A percentile compares a stretch with the other conserved stretches of the same genome.
Conservation (phyloP, 2,888 invertebrate genomes). For the Drosophila mimetica region DNA sequence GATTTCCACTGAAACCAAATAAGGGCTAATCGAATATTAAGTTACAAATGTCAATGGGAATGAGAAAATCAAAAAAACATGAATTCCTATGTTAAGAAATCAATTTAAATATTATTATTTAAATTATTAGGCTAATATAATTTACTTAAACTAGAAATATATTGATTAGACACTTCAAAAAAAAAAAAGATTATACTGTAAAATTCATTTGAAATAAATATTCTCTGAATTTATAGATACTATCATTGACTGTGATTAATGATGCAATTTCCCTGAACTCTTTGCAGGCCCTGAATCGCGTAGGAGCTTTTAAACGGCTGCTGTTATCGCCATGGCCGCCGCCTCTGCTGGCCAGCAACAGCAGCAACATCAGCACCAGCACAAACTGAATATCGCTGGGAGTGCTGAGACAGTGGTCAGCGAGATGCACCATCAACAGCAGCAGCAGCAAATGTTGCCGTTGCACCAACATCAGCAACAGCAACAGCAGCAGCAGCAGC, state of each 20-base stretch:
- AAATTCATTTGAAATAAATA: neutral
- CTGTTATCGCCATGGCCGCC: slow-evolving; percentile 83
- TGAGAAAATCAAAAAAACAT: too few species aligned
- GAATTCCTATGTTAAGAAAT: too few species aligned
- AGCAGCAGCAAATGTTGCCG: slow-evolving; percentile 60
- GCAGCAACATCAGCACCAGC: slow-evolving; percentile 72
- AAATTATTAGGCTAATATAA: too few species aligned
- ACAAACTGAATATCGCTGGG: slow-evolving; percentile 76
- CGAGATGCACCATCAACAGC: slow-evolving; percentile 64
- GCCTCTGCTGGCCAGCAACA: slow-evolving; percentile 84
- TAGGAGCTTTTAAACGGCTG: slow-evolving; percentile 55
- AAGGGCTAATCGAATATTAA: neutral
- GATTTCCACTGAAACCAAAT: neutral
- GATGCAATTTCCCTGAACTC: slow-evolving; percentile 4
- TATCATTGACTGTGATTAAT: slow-evolving; percentile 10
- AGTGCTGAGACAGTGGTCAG: slow-evolving; percentile 67
- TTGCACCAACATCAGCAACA: slow-evolving; percentile 62
- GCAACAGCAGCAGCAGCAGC: slow-evolving; percentile 53
- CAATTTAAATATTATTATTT: too few species aligned
- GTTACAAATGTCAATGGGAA: neutral
- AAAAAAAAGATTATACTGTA: too few species aligned
- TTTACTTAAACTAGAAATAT: too few species aligned
- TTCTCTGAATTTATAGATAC: neutral
- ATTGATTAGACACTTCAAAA: too few species aligned
- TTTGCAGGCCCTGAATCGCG: slow-evolving; percentile 59